phyloP scores from a whole-genome alignment of 2,113 vertebrate genomes.

The Potamarius usumacintae region DNA sequence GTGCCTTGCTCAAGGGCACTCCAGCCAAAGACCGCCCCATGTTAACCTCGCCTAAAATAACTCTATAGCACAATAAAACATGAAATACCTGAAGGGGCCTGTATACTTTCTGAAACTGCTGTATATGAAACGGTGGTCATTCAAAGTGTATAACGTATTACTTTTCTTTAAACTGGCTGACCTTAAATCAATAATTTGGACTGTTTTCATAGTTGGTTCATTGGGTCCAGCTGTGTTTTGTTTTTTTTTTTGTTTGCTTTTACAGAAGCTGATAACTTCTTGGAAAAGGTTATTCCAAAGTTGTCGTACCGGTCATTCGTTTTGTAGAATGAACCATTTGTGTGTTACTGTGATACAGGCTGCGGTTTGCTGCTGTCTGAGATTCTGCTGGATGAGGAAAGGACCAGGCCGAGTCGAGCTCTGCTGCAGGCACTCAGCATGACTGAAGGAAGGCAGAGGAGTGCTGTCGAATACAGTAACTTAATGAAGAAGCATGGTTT shows the following conservation, averaged over 20 bases:
- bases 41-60: neutral
- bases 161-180: neutral
- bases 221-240: neutral
- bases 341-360: slow-evolving; percentile 65
- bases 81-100: neutral
- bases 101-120: neutral
- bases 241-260: neutral
- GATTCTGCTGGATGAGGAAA: slow-evolving; percentile 79
- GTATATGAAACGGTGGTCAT: neutral
- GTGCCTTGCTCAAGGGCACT: too few relatives aligned
- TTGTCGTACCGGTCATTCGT: neutral
- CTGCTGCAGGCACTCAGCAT: slow-evolving; percentile 85
- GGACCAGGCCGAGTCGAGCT: slow-evolving; percentile 69
- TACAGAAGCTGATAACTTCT: slow-evolving; percentile 12
- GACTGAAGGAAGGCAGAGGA: slow-evolving; percentile 82
- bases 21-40: too few relatives aligned
- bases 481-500: slow-evolving; percentile 80
- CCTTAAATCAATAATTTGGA: neutral
- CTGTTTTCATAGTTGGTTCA: neutral
- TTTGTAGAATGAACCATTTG: neutral
- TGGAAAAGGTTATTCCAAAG: neutral
- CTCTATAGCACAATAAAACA: neutral
- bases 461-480: slow-evolving; percentile 73
- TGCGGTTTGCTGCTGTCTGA: slow-evolving; percentile 82
- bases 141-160: neutral